Evolutionary conservation across 2,797 vertebrate genomes (phyloP), one percentile per base, ranked within the genome.

Genomic region (Gallirallus australis): DNA sequence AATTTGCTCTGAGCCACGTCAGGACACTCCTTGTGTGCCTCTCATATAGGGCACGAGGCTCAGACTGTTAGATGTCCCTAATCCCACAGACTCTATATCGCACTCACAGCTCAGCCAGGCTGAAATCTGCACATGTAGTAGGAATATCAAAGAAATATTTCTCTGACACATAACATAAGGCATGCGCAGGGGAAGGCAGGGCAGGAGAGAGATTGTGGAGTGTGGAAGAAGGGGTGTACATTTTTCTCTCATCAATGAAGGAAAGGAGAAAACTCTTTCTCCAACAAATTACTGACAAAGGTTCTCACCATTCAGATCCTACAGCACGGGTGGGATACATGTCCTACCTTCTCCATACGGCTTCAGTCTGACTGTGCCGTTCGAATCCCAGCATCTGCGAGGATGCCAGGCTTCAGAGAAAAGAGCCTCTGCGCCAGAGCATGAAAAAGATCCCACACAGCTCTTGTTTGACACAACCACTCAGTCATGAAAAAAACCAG

Each of bases 91-190:
- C 90, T 70, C 54, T 75, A 37, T 75, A 37, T 0, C 0, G 1
- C 56, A 5, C 88, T 72, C 80, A 8, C 59, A 31, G 0, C 9
- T 45, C 11, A 24, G 64, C 52, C 90, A 77, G 57, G 37, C 42
- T 3, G 1, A 48, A 24, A 33, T 35, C 73, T 87, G 50, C 27
- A 53, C 35, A 28, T 8, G 37, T 12, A 24, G 40, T 35, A 40
- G 28, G 82, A 89, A 42, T 82, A 82, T 82, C 80, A 86, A 70
- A 95, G 50, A 83, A 86, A 66, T 90, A 66, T 47, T 93, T 93
- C 77, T 64, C 52, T 94, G 86, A 73, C 77, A 79, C 16, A 6
- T 71, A 79, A 92, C 70, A 40, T 30, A 82, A 84, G 78, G 81
- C 83, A 91, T 4, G 2, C 0, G 5, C 70, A 77, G 42, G 79